Evolutionary conservation across 2,888 invertebrate species (phyloP).

Genomic region (Imbricaverruca yamaguchii): DNA sequence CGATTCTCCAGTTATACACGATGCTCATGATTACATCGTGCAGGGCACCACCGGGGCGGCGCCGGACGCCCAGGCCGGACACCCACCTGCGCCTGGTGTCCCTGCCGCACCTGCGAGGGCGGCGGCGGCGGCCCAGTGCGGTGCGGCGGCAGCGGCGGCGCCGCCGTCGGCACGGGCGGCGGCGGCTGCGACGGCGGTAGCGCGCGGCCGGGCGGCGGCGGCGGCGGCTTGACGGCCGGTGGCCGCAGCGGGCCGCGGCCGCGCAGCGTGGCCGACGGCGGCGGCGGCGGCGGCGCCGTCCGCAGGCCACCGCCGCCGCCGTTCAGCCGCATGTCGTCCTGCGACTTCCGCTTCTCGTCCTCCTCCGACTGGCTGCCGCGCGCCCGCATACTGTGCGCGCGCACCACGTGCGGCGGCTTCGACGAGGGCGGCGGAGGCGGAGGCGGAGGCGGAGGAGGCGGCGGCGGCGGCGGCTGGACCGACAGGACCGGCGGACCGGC

Average conservation of each 20-base stretch:
- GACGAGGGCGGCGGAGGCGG: neutral
- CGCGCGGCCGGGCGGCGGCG: neutral
- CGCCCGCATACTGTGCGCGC: slow-evolving; percentile 7
- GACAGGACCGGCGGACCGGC: slow-evolving; percentile 5
- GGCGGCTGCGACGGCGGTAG: slow-evolving; percentile 12
- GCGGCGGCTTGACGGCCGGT: slow-evolving; percentile 4
- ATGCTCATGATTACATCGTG: no score
- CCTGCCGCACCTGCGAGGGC: slow-evolving; percentile 11
- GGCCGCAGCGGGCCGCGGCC: slow-evolving; percentile 5
- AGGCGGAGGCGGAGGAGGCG: neutral
- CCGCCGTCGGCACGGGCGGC: neutral
- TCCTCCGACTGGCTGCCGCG: neutral
- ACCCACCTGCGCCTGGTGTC: neutral
- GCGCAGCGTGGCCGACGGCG: neutral
- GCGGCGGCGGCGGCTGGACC: slow-evolving; percentile 14
- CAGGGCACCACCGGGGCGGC: no score
- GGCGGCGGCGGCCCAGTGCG: slow-evolving; percentile 11
- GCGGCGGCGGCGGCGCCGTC: slow-evolving; percentile 20
- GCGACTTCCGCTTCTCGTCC: slow-evolving; percentile 1
- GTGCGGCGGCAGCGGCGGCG: slow-evolving; percentile 20
- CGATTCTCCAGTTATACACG: no score
- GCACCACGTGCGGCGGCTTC: slow-evolving; percentile 12
- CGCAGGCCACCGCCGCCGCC: neutral
- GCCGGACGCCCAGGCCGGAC: no score
- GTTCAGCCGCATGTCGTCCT: slow-evolving; percentile 19